These are phyloP conservation scores for Cairina moschata DNA, from an alignment of 2,113 vertebrate species.

Conservation along the genomic window DNA sequence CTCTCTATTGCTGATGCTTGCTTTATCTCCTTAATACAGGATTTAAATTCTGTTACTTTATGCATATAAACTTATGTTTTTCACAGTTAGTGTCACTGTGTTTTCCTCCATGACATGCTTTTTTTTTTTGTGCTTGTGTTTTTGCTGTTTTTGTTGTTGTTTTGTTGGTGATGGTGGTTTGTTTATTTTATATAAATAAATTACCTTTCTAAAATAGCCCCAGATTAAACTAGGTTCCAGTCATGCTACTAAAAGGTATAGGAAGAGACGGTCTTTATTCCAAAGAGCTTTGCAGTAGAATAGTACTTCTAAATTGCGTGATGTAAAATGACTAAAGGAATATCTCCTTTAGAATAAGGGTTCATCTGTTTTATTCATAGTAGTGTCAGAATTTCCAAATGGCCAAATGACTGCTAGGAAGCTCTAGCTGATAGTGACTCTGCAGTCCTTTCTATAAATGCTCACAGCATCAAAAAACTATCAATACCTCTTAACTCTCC, in stretches of 20 bases:
- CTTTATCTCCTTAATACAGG: neutral
- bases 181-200: neutral
- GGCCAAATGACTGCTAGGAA: neutral
- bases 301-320: neutral
- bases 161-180: too few species aligned
- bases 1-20: neutral
- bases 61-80: neutral
- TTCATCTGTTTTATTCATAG: neutral
- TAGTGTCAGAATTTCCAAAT: conserved; percentile 1
- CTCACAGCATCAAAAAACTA: neutral
- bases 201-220: neutral
- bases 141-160: neutral
- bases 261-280: neutral
- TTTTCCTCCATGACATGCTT: neutral
- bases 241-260: neutral
- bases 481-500: neutral
- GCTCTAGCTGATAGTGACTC: neutral
- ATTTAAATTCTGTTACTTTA: neutral
- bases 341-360: neutral
- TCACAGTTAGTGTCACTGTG: neutral
- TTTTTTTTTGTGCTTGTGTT: neutral
- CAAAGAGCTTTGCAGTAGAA: neutral
- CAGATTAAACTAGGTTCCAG: neutral
- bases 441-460: neutral
- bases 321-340: neutral